Percentiles rank a stretch among this genome's conserved stretches.
Conservation (phyloP, 2,797 vertebrate species). For the Lithobates sylvaticus region DNA sequence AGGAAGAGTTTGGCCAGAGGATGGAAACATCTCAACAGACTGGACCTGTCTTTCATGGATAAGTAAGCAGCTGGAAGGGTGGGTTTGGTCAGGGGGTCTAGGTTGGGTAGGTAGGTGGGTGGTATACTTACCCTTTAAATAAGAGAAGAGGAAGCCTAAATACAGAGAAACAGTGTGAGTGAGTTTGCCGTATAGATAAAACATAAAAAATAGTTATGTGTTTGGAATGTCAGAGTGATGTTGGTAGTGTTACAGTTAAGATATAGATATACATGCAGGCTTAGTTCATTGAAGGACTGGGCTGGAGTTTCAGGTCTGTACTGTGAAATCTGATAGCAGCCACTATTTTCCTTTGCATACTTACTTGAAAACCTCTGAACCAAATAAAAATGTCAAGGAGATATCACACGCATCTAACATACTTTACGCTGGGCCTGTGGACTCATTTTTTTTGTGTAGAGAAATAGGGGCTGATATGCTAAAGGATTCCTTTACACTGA, state of each 20-base stretch:
- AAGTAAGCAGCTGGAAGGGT: too few species aligned
- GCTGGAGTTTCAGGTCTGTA: conserved; percentile 2
- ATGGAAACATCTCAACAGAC: background rate
- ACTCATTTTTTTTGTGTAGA: background rate
- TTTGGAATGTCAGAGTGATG: conserved; percentile 2
- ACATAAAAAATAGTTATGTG: background rate
- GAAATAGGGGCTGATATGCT: background rate
- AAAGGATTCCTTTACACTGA: background rate
- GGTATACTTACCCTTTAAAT: too few species aligned
- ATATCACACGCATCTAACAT: conserved; percentile 23
- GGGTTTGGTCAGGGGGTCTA: background rate
- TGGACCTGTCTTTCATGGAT: background rate
- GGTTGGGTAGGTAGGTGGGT: too few species aligned
- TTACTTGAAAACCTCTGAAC: conserved; percentile 54
- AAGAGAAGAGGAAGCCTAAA: background rate
- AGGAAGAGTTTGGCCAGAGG: background rate
- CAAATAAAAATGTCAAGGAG: conserved; percentile 47
- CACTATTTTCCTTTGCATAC: conserved; percentile 45
- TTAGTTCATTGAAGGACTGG: conserved; percentile 21
- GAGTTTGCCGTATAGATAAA: background rate
- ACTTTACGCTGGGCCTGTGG: background rate
- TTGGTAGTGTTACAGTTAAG: conserved; percentile 17
- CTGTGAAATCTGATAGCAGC: conserved; percentile 34
- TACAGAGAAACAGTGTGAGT: background rate
- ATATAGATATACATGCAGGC: background rate